Percentiles rank a stretch among this genome's conserved stretches.
Evolutionary conservation across 2,888 invertebrate species (phyloP).

Genomic region (Brenthis daphne): DNA sequence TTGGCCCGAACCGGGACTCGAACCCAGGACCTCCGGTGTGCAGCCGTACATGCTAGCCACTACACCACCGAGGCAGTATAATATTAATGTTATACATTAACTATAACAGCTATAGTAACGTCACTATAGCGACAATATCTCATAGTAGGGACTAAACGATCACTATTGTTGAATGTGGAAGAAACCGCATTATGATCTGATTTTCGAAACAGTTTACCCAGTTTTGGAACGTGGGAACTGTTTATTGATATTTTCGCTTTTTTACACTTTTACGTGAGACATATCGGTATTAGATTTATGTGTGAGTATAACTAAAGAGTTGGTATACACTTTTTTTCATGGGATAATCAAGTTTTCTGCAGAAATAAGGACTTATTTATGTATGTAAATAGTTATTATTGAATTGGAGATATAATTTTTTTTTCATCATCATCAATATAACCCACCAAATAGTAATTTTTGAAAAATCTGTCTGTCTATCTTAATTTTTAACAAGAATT

Average conservation of each 20-base stretch:
- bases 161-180: constrained; percentile 29
- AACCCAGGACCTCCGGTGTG: too few relatives aligned
- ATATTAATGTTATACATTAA: neutral
- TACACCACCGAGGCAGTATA: too few relatives aligned
- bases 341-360: too few relatives aligned
- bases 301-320: neutral
- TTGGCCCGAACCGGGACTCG: too few relatives aligned
- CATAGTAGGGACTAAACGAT: constrained; percentile 28
- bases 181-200: constrained; percentile 40
- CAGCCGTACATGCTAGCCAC: too few relatives aligned
- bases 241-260: constrained; percentile 26
- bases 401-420: too few relatives aligned
- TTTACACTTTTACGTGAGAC: constrained; percentile 20
- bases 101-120: constrained; percentile 4
- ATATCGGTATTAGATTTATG: constrained; percentile 16
- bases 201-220: constrained; percentile 37
- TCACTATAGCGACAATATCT: neutral
- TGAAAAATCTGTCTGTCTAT: too few relatives aligned
- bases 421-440: too few relatives aligned
- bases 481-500: too few relatives aligned
- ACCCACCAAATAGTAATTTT: too few relatives aligned
- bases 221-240: constrained; percentile 36
- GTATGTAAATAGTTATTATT: too few relatives aligned
- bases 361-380: too few relatives aligned
- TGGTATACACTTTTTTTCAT: neutral